These are phyloP conservation scores for Tetanocera ferruginea DNA, from an alignment of 2,888 invertebrate genomes.

Conservation along the genomic window DNA sequence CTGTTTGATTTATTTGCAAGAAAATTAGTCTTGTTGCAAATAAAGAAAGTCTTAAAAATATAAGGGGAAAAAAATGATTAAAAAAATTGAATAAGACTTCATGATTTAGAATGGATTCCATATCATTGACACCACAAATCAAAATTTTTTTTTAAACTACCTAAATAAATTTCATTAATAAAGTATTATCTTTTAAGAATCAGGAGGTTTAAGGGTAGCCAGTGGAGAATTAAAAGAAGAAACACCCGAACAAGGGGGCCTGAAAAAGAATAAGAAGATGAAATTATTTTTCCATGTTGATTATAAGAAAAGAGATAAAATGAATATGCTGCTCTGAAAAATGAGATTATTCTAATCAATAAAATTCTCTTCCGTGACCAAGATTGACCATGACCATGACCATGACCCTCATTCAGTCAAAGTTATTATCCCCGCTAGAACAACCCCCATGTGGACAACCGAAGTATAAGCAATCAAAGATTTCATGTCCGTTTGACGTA, in stretches of 20 bases:
- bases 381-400: constrained; percentile 79
- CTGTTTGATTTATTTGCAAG: no score
- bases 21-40: constrained; percentile 73
- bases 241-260: no score
- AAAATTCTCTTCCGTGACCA: no score
- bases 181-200: no score
- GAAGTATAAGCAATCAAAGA: constrained; percentile 78
- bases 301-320: no score
- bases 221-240: constrained; percentile 77
- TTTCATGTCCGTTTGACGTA: constrained; percentile 79
- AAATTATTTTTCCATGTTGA: constrained; percentile 75
- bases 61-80: constrained; percentile 71
- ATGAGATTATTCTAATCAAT: no score
- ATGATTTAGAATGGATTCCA: constrained; percentile 72
- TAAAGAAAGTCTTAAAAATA: constrained; percentile 65
- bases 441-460: no score
- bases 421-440: neutral
- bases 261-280: constrained; percentile 75
- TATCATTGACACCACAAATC: no score
- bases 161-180: no score
- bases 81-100: constrained; percentile 72
- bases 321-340: no score
- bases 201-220: no score
- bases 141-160: no score
- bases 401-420: constrained; percentile 72